Evolutionary conservation across 2,113 vertebrate genomes (phyloP).

Genomic region (Paramisgurnus dabryanus): DNA sequence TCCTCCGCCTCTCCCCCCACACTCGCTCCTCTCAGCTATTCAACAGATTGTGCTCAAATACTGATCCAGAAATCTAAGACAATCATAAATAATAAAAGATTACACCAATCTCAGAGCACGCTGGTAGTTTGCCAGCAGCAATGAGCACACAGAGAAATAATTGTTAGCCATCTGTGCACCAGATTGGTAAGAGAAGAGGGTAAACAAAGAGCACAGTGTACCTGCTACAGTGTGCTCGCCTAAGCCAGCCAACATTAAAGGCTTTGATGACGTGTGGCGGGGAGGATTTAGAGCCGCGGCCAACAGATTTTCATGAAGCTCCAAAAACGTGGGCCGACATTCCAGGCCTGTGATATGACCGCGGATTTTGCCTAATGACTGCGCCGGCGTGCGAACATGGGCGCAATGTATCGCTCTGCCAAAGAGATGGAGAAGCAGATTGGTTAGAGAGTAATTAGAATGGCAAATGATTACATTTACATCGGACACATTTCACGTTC

Average conservation of each 20-base stretch:
- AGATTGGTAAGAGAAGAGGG: slow-evolving; percentile 73
- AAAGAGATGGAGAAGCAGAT: slow-evolving; percentile 56
- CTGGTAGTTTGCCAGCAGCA: slow-evolving; percentile 70
- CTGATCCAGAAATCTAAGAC: slow-evolving; percentile 76
- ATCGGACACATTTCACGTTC: slow-evolving; percentile 60
- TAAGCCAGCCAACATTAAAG: slow-evolving; percentile 52
- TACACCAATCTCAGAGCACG: slow-evolving; percentile 76
- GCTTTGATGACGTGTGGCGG: slow-evolving; percentile 65
- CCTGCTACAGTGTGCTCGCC: slow-evolving; percentile 64
- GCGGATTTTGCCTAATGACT: slow-evolving; percentile 63
- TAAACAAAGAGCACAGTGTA: slow-evolving; percentile 74
- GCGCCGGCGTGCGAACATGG: slow-evolving; percentile 57
- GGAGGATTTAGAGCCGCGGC: slow-evolving; percentile 59
- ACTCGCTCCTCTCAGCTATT: slow-evolving; percentile 66
- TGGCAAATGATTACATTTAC: slow-evolving; percentile 68
- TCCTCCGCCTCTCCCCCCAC: slow-evolving; percentile 56
- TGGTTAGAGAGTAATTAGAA: slow-evolving; percentile 62
- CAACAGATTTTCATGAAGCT: slow-evolving; percentile 66
- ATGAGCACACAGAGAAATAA: slow-evolving; percentile 75
- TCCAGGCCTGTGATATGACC: slow-evolving; percentile 67
- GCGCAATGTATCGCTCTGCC: slow-evolving; percentile 51
- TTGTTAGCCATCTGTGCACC: slow-evolving; percentile 79
- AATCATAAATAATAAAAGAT: slow-evolving; percentile 83
- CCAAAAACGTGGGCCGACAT: slow-evolving; percentile 67
- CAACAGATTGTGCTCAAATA: slow-evolving; percentile 78